A percentile compares a stretch with the other conserved stretches of the same genome.
Evolutionary conservation across 1,140 invertebrate genomes (phyloP).

Genomic region (Drosophila sulfurigaster): DNA sequence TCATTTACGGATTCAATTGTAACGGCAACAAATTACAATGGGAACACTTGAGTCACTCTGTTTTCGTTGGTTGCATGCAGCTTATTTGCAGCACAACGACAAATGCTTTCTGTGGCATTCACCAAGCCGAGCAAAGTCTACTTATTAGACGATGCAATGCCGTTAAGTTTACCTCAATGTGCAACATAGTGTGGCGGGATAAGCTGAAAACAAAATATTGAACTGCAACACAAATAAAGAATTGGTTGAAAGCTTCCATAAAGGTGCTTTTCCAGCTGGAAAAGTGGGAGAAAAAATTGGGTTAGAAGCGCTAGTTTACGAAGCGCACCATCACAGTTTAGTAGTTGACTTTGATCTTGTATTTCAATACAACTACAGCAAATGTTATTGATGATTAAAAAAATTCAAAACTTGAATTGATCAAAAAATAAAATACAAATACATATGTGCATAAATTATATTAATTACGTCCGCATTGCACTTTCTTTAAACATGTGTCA

Average conservation of each 20-base stretch:
- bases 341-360: no score
- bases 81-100: background rate
- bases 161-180: conserved; percentile 65
- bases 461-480: conserved; percentile 20
- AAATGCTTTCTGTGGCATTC: conserved; percentile 31
- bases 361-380: no score
- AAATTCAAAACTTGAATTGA: no score
- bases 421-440: no score
- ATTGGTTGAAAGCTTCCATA: conserved; percentile 43
- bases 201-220: conserved; percentile 48
- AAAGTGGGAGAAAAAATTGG: conserved; percentile 52
- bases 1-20: conserved; percentile 50
- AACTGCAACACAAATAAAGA: conserved; percentile 23
- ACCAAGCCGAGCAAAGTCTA: background rate
- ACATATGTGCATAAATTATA: background rate
- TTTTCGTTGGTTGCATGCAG: conserved; percentile 48
- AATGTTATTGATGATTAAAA: no score
- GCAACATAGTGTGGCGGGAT: conserved; percentile 44
- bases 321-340: background rate
- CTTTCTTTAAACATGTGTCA: conserved; percentile 44
- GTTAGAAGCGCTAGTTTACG: conserved; percentile 61
- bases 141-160: background rate
- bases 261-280: conserved; percentile 63
- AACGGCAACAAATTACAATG: conserved; percentile 46
- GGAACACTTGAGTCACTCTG: conserved; percentile 67